These are phyloP conservation scores for Rhopalosiphum padi DNA, from an alignment of 1,140 invertebrate genomes.

Conservation along the genomic window DNA sequence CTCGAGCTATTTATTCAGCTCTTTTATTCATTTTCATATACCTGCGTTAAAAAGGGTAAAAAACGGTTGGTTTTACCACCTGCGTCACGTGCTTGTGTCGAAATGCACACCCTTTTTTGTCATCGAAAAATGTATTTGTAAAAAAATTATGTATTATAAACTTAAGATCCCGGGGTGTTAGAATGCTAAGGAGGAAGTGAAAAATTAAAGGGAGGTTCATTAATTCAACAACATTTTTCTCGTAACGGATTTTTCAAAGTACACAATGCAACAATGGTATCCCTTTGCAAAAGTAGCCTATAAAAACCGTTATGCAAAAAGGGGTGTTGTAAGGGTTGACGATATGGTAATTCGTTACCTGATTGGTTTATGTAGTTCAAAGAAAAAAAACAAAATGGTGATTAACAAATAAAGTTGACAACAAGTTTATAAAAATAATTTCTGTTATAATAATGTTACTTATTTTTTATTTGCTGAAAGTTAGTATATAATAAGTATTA, in stretches of 20 bases:
- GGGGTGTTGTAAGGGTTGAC: constrained; percentile 45
- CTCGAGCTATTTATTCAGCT: constrained; percentile 57
- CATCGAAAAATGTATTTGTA: constrained; percentile 46
- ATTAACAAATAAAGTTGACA: neutral
- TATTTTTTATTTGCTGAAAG: neutral
- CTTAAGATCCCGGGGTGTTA: constrained; percentile 25
- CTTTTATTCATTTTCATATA: constrained; percentile 51
- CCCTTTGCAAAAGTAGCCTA: constrained; percentile 18
- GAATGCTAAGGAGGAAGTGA: neutral
- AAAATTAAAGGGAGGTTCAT: constrained; percentile 46
- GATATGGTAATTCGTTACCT: constrained; percentile 42
- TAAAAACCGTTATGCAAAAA: constrained; percentile 58
- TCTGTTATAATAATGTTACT: neutral
- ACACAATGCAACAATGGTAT: neutral
- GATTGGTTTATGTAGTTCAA: constrained; percentile 37
- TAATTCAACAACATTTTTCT: constrained; percentile 35
- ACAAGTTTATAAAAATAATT: neutral
- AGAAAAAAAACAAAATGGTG: constrained; percentile 40
- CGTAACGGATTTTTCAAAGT: constrained; percentile 43
- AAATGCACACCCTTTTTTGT: constrained; percentile 50
- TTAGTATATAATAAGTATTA: neutral
- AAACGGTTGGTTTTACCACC: constrained; percentile 50
- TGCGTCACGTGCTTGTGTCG: constrained; percentile 55
- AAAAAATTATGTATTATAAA: constrained; percentile 26
- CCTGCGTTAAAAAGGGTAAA: constrained; percentile 49